Evolutionary conservation across 2,797 vertebrate species (phyloP), one percentile per base, ranked within the genome.

Genomic region (Acipenser transmontanus): DNA sequence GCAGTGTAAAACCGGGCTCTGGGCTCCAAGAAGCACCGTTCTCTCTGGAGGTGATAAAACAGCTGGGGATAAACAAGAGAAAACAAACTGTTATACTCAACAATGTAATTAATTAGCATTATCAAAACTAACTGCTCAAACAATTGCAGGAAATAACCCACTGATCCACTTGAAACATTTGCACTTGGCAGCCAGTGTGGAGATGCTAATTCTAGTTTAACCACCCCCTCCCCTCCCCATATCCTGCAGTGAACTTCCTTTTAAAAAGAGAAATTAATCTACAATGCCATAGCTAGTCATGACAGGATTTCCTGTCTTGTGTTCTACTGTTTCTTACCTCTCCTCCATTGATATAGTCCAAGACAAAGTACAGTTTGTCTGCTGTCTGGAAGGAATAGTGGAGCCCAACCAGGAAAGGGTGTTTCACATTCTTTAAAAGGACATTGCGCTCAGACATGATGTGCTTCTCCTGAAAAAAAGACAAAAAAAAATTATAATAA

Each of bases 371-470:
- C 65, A 99, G 78, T 63, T 98, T 99, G 85, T 98, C 96, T 0
- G 95, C 89, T 0, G 97, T 99, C 85, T 99, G 97, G 86, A 98
- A 99, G 34, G 96, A 98, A 78, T 95, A 99, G 82, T 98, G 94
- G 70, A 99, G 93, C 52, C 96, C 96, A 1, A 99, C 96, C 78
- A 99, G 78, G 83, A 99, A 99, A 6, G 96, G 95, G 76, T 99
- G 97, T 80, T 99, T 98, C 78, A 99, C 92, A 64, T 99, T 99
- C 84, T 99, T 98, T 70, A 99, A 83, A 10, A 99, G 82, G 69
- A 99, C 97, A 71, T 98, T 99, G 68, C 97, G 91, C 77, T 99
- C 97, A 0, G 96, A 98, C 97, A 99, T 99, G 63, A 99, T 99
- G 82, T 99, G 97, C 76, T 99, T 99, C 84, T 99, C 96, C 97